Evolutionary conservation across 2,797 vertebrate species (phyloP).

Genomic region (Rhadinocentrus ornatus): DNA sequence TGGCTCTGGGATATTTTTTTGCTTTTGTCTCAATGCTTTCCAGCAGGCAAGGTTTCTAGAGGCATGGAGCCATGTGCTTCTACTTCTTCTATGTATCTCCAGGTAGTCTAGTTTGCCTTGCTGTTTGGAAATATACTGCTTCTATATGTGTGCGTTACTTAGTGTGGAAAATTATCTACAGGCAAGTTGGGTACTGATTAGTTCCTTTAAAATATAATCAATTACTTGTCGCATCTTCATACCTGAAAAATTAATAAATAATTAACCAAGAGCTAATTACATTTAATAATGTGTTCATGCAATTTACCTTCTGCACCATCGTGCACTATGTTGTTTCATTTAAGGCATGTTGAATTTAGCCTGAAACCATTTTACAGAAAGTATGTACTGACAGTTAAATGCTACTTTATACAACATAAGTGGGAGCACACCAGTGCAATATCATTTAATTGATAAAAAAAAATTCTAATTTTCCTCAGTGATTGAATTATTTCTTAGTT

Average conservation of each 20-base stretch:
- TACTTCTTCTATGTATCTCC: constrained; percentile 47
- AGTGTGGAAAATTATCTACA: constrained; percentile 6
- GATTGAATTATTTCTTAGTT: background rate
- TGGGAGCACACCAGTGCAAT: background rate
- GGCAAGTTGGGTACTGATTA: constrained; percentile 6
- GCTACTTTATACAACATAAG: background rate
- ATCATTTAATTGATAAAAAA: background rate
- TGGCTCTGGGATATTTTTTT: constrained; percentile 31
- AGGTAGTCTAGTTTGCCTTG: constrained; percentile 38
- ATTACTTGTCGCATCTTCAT: background rate
- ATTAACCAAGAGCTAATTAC: constrained; percentile 1
- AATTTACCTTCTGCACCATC: background rate
- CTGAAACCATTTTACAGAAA: background rate
- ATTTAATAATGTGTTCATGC: constrained; percentile 2
- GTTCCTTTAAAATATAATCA: background rate
- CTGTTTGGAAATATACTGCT: constrained; percentile 23
- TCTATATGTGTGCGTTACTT: constrained; percentile 9
- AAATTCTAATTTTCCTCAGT: background rate
- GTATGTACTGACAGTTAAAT: background rate
- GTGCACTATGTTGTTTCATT: background rate
- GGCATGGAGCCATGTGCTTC: constrained; percentile 22
- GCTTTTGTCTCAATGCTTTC: constrained; percentile 45
- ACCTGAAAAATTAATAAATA: constrained; percentile 9
- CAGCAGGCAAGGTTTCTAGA: constrained; percentile 41
- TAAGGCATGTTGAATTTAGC: background rate